These are phyloP conservation scores for Elegia similella DNA, from an alignment of 2,888 invertebrate species.

Conservation along the genomic window DNA sequence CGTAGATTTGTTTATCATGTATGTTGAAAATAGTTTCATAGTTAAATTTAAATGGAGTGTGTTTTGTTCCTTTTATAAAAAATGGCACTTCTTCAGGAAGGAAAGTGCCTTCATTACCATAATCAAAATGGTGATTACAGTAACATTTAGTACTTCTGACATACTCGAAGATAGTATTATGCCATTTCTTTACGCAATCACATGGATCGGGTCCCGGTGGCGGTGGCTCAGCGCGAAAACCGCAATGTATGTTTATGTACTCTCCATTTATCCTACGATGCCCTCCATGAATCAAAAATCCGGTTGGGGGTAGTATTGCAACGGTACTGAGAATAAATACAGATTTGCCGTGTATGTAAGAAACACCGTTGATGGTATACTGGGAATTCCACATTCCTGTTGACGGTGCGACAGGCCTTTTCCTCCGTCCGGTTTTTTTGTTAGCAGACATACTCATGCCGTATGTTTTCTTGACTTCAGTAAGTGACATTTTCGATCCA, in stretches of 20 bases:
- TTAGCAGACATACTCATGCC: conserved; percentile 40
- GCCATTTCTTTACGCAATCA: conserved; percentile 60
- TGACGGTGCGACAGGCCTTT: conserved; percentile 47
- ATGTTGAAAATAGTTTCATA: conserved; percentile 63
- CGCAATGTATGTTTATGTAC: conserved; percentile 56
- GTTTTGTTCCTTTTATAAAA: conserved; percentile 55
- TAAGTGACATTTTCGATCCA: conserved; percentile 38
- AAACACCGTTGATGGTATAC: conserved; percentile 60
- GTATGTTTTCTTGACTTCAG: conserved; percentile 52
- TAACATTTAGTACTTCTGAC: conserved; percentile 56
- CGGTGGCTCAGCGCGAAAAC: conserved; percentile 47
- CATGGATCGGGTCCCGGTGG: conserved; percentile 48
- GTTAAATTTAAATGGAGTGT: conserved; percentile 48
- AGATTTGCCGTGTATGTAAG: conserved; percentile 45
- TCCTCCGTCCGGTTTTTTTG: conserved; percentile 33
- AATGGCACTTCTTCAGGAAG: conserved; percentile 55
- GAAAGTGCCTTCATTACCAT: conserved; percentile 55
- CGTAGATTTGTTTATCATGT: conserved; percentile 47
- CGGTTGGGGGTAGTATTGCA: conserved; percentile 47
- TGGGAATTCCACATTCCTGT: conserved; percentile 56
- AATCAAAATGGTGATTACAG: conserved; percentile 64
- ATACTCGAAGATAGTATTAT: conserved; percentile 50
- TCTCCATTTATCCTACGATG: conserved; percentile 39
- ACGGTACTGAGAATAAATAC: conserved; percentile 55
- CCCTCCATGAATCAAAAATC: conserved; percentile 68